Evolutionary conservation across 2,797 vertebrate species (phyloP), one percentile per base, ranked within the genome.

Genomic region (Pipistrellus pygmaeus): DNA sequence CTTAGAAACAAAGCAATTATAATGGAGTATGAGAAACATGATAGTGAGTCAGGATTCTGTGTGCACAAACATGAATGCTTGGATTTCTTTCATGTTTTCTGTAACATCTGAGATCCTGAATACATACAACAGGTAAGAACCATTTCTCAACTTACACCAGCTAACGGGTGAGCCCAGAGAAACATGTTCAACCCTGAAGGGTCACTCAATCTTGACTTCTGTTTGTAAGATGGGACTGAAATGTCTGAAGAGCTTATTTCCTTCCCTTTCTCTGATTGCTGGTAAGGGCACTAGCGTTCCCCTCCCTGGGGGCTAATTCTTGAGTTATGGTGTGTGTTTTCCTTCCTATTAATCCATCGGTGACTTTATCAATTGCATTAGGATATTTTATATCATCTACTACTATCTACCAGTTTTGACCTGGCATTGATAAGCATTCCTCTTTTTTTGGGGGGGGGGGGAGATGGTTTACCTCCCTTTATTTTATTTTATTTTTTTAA

Each of bases 351-450:
- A 73, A 51, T 55, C 10, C 1, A 21, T 18, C 8, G 38, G 3
- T 20, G 1, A 64, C 7, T 0, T 62, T 69, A 68, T 27, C n/a
- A n/a, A 3, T 9, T 53, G 0, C 7, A 68, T 4, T 38, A 8
- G 7, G 68, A 57, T 20, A 71, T 80, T 35, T 60, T 38, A 10
- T 32, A 11, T 7, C 9, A 25, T 30, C 30, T 62, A 55, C 53
- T 23, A 9, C 20, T 55, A 6, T 13, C 18, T 69, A 8, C 64
- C 20, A 44, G 48, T 18, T 5, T 77, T 80, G 35, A 6, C 17
- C 27, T 30, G 14, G 20, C 9, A 15, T 30, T 12, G 10, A 11
- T 57, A 57, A 84, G 12, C 0, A 0, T 30, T 76, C 30, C 9
- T 20, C 14, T 35, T 35, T 35, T 35, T 35, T 35, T n/a, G n/a